phyloP scores from a whole-genome alignment of 2,888 invertebrate species.

The Leucania comma region DNA sequence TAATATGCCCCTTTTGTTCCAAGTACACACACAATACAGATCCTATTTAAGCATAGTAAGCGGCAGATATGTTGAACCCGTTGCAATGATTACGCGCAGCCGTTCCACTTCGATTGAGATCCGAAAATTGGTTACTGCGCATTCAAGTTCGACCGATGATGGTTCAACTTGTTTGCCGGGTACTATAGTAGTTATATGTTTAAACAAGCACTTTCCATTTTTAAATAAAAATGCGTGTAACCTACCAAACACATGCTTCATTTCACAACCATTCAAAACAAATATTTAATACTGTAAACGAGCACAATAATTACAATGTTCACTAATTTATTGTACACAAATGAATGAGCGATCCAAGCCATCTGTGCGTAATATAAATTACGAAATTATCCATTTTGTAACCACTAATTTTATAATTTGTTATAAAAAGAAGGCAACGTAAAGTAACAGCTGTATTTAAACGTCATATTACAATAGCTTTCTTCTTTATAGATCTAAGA shows the following conservation, averaged over 20 bases:
- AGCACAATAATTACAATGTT: conserved; percentile 42
- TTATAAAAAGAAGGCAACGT: conserved; percentile 19
- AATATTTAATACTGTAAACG: conserved; percentile 40
- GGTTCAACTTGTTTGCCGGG: too few relatives aligned
- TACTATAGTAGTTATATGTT: too few relatives aligned
- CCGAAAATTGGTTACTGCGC: too few relatives aligned
- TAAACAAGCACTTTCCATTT: conserved; percentile 15
- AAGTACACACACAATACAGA: conserved; percentile 34
- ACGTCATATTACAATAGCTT: conserved; percentile 27
- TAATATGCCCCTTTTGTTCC: conserved; percentile 8
- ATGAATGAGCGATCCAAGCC: conserved; percentile 37
- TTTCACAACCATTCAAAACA: conserved; percentile 20
- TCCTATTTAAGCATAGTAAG: too few relatives aligned
- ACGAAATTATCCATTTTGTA: conserved; percentile 47
- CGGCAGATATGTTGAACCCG: too few relatives aligned
- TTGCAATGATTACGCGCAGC: too few relatives aligned
- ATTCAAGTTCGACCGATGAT: too few relatives aligned
- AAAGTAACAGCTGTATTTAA: conserved; percentile 42
- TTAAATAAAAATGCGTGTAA: conserved; percentile 24
- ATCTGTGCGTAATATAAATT: conserved; percentile 49
- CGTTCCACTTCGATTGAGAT: too few relatives aligned
- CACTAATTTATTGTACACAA: conserved; percentile 37
- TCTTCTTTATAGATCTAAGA: conserved; percentile 29
- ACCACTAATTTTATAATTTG: conserved; percentile 38
- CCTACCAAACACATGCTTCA: conserved; percentile 13